Base-by-base conservation (phyloP, 37 sponge, comb jelly and placozoan genomes). In the Oscarella lobularis region DNA sequence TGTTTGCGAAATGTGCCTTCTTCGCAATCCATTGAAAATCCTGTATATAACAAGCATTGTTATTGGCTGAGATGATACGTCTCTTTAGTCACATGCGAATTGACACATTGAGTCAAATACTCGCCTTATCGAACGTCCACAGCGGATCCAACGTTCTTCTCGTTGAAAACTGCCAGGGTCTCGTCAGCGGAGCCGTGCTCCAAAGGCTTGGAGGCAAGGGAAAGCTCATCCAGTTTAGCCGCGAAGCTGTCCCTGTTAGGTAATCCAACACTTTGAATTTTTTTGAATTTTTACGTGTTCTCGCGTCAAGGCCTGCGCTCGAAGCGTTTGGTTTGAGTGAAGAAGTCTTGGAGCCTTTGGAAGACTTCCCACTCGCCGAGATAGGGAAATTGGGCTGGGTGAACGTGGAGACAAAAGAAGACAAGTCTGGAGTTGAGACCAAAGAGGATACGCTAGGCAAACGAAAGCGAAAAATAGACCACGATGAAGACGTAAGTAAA, bases 191-290 rank as follows among this genome's bases (percentile, higher is more conserved):
- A 36, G 88, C 88, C 14, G 39, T 87, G 41, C 80, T 90, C 67
- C 87, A 90, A 65, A 84, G 91, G 72, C 76, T 90, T 82, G 91
- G 91, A 81, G 91, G 91, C 81, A 67, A 2, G 76, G 1, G 36
- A 54, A 54, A 54, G 31, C 6, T 39, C 9, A 35, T 74, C 31
- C n/a, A n/a, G n/a, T n/a, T n/a, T n/a, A n/a, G n/a, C n/a, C n/a
- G n/a, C n/a, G n/a, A n/a, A n/a, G n/a, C n/a, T n/a, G n/a, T n/a
- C n/a, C n/a, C n/a, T n/a, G n/a, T n/a, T n/a, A n/a, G n/a, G n/a
- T n/a, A n/a, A n/a, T n/a, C n/a, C n/a, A n/a, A n/a, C n/a, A n/a
- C n/a, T n/a, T n/a, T n/a, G n/a, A n/a, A n/a, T n/a, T n/a, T n/a
- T n/a, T n/a, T n/a, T n/a, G n/a, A n/a, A n/a, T n/a, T n/a, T n/a